Conservation (phyloP, 2,113 vertebrate genomes). For the Scartelaos histophorus region DNA sequence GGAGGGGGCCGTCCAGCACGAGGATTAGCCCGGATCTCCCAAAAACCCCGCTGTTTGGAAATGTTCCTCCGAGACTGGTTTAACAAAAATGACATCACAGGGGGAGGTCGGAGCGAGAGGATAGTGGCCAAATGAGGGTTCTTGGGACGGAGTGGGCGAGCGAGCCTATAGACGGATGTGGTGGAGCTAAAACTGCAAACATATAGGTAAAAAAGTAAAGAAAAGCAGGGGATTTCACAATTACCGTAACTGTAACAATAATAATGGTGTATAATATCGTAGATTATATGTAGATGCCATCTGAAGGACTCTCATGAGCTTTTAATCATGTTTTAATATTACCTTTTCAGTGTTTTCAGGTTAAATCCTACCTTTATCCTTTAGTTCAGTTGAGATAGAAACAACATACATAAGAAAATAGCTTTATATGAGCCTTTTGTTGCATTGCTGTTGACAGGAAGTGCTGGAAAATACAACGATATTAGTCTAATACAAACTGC, state of each 20-base stretch:
- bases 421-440: no score
- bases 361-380: no score
- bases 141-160: conserved; percentile 20
- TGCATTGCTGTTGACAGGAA: no score
- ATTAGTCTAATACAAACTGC: no score
- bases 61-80: conserved; percentile 55
- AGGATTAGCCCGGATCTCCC: conserved; percentile 60
- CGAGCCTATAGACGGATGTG: conserved; percentile 17
- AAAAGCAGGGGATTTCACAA: neutral
- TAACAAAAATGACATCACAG: conserved; percentile 60
- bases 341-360: no score
- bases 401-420: no score
- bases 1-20: conserved; percentile 46
- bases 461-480: no score
- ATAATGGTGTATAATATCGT: neutral
- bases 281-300: neutral
- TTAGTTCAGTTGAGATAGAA: no score
- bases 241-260: neutral
- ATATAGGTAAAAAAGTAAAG: neutral
- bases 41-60: conserved; percentile 41
- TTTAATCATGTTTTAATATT: no score
- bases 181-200: neutral
- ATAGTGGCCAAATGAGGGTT: conserved; percentile 25
- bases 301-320: no score
- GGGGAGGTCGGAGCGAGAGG: conserved; percentile 23